Base-by-base conservation (phyloP, 2,888 invertebrate species). In the Sinohyriopsis cumingii region DNA sequence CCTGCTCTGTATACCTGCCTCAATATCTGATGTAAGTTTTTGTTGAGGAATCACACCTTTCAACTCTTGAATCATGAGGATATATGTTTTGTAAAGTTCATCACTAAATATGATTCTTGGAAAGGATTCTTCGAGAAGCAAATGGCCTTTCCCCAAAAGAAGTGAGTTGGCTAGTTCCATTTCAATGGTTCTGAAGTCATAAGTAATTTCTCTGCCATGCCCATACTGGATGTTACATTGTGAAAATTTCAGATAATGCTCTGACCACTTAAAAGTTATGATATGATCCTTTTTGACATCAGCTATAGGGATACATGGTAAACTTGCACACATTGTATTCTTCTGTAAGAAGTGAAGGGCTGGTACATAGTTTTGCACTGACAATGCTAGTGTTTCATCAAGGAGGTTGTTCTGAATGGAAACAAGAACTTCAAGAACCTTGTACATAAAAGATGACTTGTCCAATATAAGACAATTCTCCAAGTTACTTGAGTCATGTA, bases 151-250 rank as follows among this genome's bases (percentile, higher is more conserved):
- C 18, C 74, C 68, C 7, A 59, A 45, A 0, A 78, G 24, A 18
- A 81, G n/a, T 9, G 66, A 62, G 33, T 69, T 45, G n/a, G 67
- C 72, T 0, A 78, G 20, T 22, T 71, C 67, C 56, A 68, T 73
- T 71, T 81, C 79, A 53, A 81, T 78, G 61, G 71, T 72, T 4
- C 71, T 56, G 12, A 79, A 74, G 59, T 81, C 79, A 63, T 77
- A 81, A 3, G 24, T 9, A 6, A 76, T 67, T 24, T 65, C 55
- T 55, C 69, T 66, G 12, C 81, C 79, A 28, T 67, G 28, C 15
- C 77, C 78, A 59, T 73, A 72, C 2, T 18, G n/a, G 2, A 77
- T 67, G 19, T 73, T 68, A 68, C 77, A 63, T 53, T 78, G 77
- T 54, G 79, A 74, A 55, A 72, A 75, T n/a, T 69, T 62, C 1